Base-by-base conservation (phyloP, 2,888 invertebrate species). In the Micropterix aruncella region DNA sequence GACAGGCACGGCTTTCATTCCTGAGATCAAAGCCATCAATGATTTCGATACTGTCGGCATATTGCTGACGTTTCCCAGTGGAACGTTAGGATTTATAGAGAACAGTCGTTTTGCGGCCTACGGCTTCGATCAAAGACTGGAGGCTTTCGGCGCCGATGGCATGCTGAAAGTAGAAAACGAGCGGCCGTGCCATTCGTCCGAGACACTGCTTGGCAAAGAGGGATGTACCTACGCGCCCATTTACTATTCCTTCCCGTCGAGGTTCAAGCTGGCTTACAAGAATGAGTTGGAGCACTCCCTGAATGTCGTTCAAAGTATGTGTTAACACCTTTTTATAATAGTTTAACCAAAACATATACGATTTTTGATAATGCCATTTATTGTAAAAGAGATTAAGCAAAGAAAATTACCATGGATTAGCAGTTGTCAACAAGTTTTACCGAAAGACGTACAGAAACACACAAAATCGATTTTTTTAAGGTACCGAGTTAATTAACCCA, bases 121-220 rank as follows among this genome's bases (percentile, higher is more conserved):
- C 53, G 82, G 83, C 2, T 82, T 82, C 52, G 83, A 83, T 50
- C 80, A 81, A 57, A 66, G 83, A 48, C 55, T 81, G 0, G 83
- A 83, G 62, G 75, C 70, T 7, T 78, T 78, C 50, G 79, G 79
- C 39, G 65, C 71, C 15, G 73, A 70, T 53, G 79, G n/a, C n/a
- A n/a, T n/a, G n/a, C 58, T 79, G 7, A 66, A 63, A 50, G 70
- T 71, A 1, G 69, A 70, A 49, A 77, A 77, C 52, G 71, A 73
- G 52, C 66, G 65, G 43, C 73, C 76, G 0, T 59, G 63, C 40
- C 65, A 64, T 44, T 66, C 67, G 15, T 60, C 72, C 1, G 67
- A 67, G 50, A 54, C 57, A 1, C 57, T 65, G 39, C 52, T 62
- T 2, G 69, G 63, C 1, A 59, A 66, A 1, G 57, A 63, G 12